These are phyloP conservation scores for Papilio glaucus DNA, from an alignment of 1,140 invertebrate genomes.

Conservation along the genomic window DNA sequence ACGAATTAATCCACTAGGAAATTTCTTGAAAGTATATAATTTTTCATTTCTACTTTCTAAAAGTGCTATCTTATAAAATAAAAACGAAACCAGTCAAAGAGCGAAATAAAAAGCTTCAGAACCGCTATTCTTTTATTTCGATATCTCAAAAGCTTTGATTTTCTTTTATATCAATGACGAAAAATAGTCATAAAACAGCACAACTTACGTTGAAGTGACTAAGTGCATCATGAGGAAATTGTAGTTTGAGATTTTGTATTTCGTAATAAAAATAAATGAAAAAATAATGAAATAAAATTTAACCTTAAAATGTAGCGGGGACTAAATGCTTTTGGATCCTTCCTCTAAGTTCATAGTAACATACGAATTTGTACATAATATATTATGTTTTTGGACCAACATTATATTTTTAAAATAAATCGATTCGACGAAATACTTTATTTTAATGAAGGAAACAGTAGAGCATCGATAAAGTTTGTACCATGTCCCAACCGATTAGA, in stretches of 20 bases:
- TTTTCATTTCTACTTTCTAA: background rate
- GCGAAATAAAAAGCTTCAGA: background rate
- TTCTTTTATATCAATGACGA: background rate
- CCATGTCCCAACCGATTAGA: background rate
- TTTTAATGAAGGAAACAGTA: background rate
- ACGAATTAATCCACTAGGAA: background rate
- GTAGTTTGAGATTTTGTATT: too few relatives aligned
- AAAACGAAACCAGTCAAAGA: background rate
- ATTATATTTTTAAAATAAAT: too few relatives aligned
- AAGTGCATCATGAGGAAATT: too few relatives aligned
- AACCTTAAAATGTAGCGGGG: too few relatives aligned
- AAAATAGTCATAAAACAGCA: background rate
- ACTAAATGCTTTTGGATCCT: too few relatives aligned
- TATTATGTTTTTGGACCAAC: too few relatives aligned
- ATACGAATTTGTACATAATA: too few relatives aligned
- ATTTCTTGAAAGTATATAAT: background rate
- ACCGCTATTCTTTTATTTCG: background rate
- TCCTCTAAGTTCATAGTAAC: too few relatives aligned
- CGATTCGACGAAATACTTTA: background rate
- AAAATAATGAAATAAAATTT: too few relatives aligned
- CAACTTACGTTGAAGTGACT: background rate
- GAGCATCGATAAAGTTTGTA: background rate
- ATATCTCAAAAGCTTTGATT: background rate
- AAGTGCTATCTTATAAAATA: constrained; percentile 13
- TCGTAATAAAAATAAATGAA: too few relatives aligned